Evolutionary conservation across 1,140 invertebrate genomes (phyloP).

Genomic region (Cydia strobilella): DNA sequence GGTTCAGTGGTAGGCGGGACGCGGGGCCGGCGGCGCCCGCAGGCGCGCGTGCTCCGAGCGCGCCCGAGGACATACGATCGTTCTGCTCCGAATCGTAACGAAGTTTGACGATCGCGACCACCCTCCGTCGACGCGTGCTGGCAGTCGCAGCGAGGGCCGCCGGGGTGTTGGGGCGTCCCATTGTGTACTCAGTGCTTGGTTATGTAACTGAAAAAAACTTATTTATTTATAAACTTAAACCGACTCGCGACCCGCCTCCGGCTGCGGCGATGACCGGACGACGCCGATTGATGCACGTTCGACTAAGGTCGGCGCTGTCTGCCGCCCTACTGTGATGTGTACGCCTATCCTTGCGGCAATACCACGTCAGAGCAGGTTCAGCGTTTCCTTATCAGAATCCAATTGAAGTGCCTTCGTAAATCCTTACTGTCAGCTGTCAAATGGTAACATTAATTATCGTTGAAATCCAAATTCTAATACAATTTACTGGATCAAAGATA

Average conservation of each 20-base stretch:
- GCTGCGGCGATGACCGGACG: conserved; percentile 36
- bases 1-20: conserved; percentile 63
- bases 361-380: conserved; percentile 69
- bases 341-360: conserved; percentile 66
- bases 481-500: not conserved
- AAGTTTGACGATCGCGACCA: conserved; percentile 71
- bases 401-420: conserved; percentile 35
- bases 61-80: conserved; percentile 72
- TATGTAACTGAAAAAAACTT: conserved; percentile 79
- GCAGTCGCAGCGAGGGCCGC: conserved; percentile 76
- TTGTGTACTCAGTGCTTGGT: conserved; percentile 65
- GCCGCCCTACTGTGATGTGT: conserved; percentile 71
- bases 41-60: conserved; percentile 71
- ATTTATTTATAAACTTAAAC: conserved; percentile 74
- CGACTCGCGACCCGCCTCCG: conserved; percentile 40
- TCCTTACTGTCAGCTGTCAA: conserved; percentile 33
- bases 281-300: conserved; percentile 31
- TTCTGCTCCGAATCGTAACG: conserved; percentile 71
- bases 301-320: conserved; percentile 13
- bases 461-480: not conserved
- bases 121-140: conserved; percentile 71
- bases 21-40: conserved; percentile 68
- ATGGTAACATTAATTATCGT: conserved; percentile 12
- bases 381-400: conserved; percentile 60
- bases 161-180: conserved; percentile 70